Base-by-base conservation (phyloP, 2,888 invertebrate genomes). In the Cyclophora albipunctata region DNA sequence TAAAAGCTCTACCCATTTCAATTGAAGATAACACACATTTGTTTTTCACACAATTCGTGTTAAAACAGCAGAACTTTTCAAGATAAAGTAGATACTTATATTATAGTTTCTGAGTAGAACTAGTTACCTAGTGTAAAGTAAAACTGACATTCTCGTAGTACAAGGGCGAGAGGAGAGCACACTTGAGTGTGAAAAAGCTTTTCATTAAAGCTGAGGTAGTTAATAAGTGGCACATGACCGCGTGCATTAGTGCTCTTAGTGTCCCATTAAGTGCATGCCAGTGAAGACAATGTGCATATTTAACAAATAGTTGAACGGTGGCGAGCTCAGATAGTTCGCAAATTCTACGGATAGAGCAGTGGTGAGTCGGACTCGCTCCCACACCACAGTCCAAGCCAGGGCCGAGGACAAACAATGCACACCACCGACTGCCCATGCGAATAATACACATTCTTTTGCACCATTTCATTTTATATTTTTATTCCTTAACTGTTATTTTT, bases 301-400 rank as follows among this genome's bases (percentile, higher is more conserved):
- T 69, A 67, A 66, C 63, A 65, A 71, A 75, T 74, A 73, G 65
- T 71, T 72, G 62, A 69, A 66, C 64, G 65, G 66, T 66, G 70
- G 67, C 63, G 5, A 7, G 33, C 20, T 4, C 57, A 64, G 69
- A 72, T 73, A 73, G 75, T 76, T 73, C 62, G 64, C 71, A 70
- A 74, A 72, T 74, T 73, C 66, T 61, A 61, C 62, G 62, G 64
- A 66, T 20, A 20, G 20, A 20, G 20, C 20, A 20, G 20, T 20
- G 71, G 67, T 69, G 67, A 73, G 66, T 74, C 65, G 68, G 66
- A 59, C 54, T 61, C 64, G 58, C 67, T 61, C 59, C 53, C 60
- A 58, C 59, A 20, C 1, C 37, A 5, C 37, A 4, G 5, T 2
- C 37, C 37, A 37, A 5, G 37, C 37, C 37, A 37, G 37, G 4